These are phyloP conservation scores for Lasius platythorax DNA, from an alignment of 2,888 invertebrate species.

Conservation along the genomic window DNA sequence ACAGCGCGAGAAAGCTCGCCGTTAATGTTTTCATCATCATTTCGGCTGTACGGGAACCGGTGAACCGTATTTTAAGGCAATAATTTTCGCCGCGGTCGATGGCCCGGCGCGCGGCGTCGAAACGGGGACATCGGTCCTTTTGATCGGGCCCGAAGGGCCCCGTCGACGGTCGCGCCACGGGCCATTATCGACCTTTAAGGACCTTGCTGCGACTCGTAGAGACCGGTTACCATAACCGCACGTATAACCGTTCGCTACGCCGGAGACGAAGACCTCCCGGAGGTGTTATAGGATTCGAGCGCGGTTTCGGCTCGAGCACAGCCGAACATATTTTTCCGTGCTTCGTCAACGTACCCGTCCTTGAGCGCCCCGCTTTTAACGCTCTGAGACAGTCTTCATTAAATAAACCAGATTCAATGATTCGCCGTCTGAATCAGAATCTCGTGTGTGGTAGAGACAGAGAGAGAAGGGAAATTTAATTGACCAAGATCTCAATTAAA, in stretches of 20 bases:
- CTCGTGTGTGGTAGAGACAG: not conserved
- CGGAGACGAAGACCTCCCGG: constrained; percentile 69
- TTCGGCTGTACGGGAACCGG: constrained; percentile 54
- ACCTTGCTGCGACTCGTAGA: constrained; percentile 78
- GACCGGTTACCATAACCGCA: constrained; percentile 79
- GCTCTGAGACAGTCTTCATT: constrained; percentile 1
- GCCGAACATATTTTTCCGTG: constrained; percentile 31
- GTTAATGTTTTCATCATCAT: constrained; percentile 75
- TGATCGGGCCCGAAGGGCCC: constrained; percentile 67
- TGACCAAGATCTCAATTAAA: not conserved
- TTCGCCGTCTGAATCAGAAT: not conserved
- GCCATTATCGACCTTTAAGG: constrained; percentile 82
- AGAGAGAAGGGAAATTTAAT: not conserved
- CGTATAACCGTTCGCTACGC: constrained; percentile 64
- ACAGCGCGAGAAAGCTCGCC: constrained; percentile 9
- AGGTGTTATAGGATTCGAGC: constrained; percentile 71
- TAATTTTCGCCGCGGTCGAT: constrained; percentile 73
- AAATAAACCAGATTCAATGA: not conserved
- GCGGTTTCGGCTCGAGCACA: constrained; percentile 25
- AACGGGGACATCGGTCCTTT: constrained; percentile 79
- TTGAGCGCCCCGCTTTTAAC: not conserved
- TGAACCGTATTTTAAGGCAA: constrained; percentile 72
- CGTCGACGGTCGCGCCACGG: constrained; percentile 70
- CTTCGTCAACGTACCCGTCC: constrained; percentile 9
- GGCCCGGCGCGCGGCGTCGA: constrained; percentile 72